These are phyloP conservation scores for Diachasma alloeum DNA, from an alignment of 1,140 invertebrate genomes.

Conservation along the genomic window DNA sequence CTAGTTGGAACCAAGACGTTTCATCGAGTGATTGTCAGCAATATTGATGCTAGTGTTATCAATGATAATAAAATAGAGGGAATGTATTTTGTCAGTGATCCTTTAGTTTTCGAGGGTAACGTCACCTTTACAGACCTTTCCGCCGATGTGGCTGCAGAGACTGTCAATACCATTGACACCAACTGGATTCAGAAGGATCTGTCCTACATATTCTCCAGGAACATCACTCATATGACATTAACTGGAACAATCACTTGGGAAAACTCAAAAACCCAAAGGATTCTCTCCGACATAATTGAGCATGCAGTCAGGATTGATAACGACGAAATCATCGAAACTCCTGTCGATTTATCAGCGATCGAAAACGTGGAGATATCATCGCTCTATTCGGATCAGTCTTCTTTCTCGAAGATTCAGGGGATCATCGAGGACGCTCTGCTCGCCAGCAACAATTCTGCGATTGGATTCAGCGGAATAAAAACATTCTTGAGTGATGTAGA, in stretches of 20 bases:
- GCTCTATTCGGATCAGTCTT: not conserved
- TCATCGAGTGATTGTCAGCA: conserved; percentile 20
- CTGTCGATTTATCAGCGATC: not conserved
- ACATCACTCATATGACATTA: not conserved
- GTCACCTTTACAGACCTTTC: conserved; percentile 38
- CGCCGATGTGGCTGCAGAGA: conserved; percentile 31
- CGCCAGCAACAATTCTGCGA: not conserved
- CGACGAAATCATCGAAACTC: not conserved
- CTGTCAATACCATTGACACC: conserved; percentile 22
- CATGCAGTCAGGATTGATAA: not conserved
- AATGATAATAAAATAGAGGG: conserved; percentile 31
- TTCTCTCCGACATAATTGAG: not conserved
- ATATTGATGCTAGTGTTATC: conserved; percentile 31
- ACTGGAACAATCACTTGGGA: not conserved
- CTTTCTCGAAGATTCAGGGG: not conserved
- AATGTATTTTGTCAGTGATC: conserved; percentile 36
- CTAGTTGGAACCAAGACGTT: conserved; percentile 25
- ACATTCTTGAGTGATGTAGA: conserved; percentile 35
- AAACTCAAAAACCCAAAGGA: not conserved
- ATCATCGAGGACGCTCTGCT: not conserved
- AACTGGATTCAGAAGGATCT: conserved; percentile 30
- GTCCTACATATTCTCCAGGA: conserved; percentile 23
- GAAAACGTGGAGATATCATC: not conserved
- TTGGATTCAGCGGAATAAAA: conserved; percentile 41
- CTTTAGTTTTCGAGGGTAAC: conserved; percentile 33